Percentiles rank a stretch among this genome's conserved stretches.
These are phyloP conservation scores for Delphinapterus leucas DNA, from an alignment of 2,113 vertebrate species.

Conservation along the genomic window DNA sequence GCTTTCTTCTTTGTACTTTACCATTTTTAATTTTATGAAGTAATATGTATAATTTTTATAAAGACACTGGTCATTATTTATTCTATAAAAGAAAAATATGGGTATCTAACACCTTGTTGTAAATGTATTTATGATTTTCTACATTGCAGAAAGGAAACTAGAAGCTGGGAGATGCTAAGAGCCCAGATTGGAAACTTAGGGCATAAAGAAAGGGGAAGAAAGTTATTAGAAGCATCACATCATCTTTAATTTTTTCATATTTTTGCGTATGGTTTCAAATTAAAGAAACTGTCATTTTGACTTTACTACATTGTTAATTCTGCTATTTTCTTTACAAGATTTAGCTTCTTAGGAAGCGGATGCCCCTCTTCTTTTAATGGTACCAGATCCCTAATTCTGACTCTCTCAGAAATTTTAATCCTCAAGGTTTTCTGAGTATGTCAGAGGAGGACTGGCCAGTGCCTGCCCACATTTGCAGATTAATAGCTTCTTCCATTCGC, in stretches of 20 bases:
- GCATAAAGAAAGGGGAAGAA: neutral
- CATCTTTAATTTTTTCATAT: neutral
- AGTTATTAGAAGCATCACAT: neutral
- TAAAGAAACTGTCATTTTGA: neutral
- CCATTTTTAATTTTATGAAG: neutral
- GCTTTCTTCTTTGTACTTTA: neutral
- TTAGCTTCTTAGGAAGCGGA: rapidly evolving
- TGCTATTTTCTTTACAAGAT: neutral
- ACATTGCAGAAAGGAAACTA: neutral
- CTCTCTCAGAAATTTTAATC: neutral
- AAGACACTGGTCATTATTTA: neutral
- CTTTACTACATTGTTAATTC: neutral
- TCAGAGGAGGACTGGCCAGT: neutral
- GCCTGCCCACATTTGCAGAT: neutral
- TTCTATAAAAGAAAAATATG: neutral
- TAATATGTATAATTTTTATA: neutral
- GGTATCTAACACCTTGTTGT: neutral
- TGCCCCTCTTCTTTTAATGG: neutral
- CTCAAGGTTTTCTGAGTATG: neutral
- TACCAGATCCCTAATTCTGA: neutral
- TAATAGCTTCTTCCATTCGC: constrained; percentile 53
- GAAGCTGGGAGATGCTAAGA: neutral
- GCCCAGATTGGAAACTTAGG: neutral
- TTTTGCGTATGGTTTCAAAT: constrained; percentile 2
- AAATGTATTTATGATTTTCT: constrained; percentile 26